Percentiles rank a stretch among this genome's conserved stretches.
These are phyloP conservation scores for Thamnophis elegans DNA, from an alignment of 2,797 vertebrate genomes.

Conservation along the genomic window DNA sequence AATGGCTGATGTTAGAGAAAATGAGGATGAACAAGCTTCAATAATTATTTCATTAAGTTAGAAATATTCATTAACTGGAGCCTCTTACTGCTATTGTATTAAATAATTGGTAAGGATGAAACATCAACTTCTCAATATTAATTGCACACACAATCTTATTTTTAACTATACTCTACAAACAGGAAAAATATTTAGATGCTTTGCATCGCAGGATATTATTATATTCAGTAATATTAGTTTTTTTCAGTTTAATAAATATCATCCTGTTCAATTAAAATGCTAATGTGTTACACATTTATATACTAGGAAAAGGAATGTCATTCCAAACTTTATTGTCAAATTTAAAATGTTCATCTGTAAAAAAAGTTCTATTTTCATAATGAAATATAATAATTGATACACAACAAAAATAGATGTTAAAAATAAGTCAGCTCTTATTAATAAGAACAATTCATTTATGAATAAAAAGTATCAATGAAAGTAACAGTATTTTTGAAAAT, in stretches of 20 bases:
- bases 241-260: not conserved
- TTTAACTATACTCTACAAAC: not conserved
- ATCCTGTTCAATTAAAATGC: not conserved
- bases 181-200: not conserved
- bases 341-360: slow-evolving; percentile 59
- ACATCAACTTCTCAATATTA: not conserved
- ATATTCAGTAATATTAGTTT: not conserved
- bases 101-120: not conserved
- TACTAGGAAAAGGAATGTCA: slow-evolving; percentile 6
- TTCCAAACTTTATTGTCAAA: slow-evolving; percentile 65
- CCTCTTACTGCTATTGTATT: not conserved
- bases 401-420: slow-evolving; percentile 62
- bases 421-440: slow-evolving; percentile 57
- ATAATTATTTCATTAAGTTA: not conserved
- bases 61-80: not conserved
- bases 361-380: slow-evolving; percentile 60
- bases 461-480: slow-evolving; percentile 56
- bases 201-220: not conserved
- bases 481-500: slow-evolving; percentile 18
- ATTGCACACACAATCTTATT: not conserved
- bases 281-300: not conserved
- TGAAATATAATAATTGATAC: slow-evolving; percentile 54
- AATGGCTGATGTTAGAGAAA: not conserved
- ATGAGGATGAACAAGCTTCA: not conserved
- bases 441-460: slow-evolving; percentile 53